Evolutionary conservation across 2,113 vertebrate genomes (phyloP).

Genomic region (Dromiciops gliroides): DNA sequence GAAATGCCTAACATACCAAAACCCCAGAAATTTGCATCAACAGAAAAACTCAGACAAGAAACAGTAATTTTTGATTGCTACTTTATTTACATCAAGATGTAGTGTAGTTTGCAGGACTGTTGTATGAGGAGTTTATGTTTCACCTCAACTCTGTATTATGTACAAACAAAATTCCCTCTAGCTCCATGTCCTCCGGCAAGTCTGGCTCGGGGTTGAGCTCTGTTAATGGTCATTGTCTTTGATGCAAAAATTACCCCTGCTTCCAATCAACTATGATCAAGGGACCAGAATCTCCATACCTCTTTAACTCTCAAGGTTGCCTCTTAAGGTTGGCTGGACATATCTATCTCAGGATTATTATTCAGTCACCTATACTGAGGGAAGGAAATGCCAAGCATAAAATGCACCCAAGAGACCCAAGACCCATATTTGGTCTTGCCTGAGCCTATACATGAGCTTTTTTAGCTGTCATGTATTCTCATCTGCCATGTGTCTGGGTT

Average conservation of each 20-base stretch:
- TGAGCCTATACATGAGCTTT: not conserved
- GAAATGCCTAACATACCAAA: not conserved
- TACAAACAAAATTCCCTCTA: not conserved
- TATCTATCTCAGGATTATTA: not conserved
- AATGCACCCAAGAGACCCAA: not conserved
- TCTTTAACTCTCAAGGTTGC: not conserved
- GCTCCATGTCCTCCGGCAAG: not conserved
- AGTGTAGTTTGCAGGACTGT: not conserved
- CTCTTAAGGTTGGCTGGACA: not conserved
- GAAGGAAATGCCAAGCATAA: not conserved
- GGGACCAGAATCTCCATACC: not conserved
- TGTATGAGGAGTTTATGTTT: not conserved
- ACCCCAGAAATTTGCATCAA: not conserved
- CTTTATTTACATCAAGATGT: not conserved
- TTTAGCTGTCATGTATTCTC: not conserved
- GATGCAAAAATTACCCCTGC: not conserved
- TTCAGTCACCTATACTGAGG: not conserved
- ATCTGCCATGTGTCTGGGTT: not conserved
- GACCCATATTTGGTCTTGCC: not conserved
- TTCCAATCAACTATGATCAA: not conserved
- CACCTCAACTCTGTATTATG: not conserved
- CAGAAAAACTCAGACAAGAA: not conserved
- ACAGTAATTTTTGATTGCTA: not conserved
- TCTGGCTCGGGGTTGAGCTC: not conserved
- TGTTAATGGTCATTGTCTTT: not conserved